Evolutionary conservation across 2,113 vertebrate species (phyloP), one percentile per base, ranked within the genome.

Genomic region (Fulmarus glacialis): DNA sequence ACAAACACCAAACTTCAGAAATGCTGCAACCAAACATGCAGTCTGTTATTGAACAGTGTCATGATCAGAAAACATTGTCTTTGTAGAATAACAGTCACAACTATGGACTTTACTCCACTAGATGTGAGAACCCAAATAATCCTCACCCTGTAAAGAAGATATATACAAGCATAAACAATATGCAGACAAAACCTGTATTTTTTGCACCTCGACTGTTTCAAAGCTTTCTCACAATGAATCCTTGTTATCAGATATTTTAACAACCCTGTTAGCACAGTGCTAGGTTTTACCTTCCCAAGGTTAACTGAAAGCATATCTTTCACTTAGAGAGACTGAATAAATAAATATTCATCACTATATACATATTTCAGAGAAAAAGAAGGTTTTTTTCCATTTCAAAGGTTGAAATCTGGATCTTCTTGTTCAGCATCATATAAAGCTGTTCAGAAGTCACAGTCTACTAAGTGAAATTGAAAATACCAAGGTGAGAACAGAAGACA

Each of bases 171-270:
- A 59, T 18, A n/a, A 5, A 79, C 5, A 64, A 40, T 12, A 34
- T 6, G 9, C 9, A 66, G 18, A 63, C 8, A 66, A 14, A 17
- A 0, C 1, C 1, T 4, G 2, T 17, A 5, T 16, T 68, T 70
- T 91, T 75, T 79, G 14, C 32, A 55, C 55, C n/a, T 55, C 77
- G 45, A 6, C 4, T 77, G 18, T 47, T 95, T 47, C 43, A 71
- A 82, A 75, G 15, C 23, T 59, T 88, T 85, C 52, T 78, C 26
- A 38, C 10, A 63, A 50, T 18, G 38, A 89, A 20, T 82, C 19
- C 19, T 48, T 26, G 14, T 40, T 73, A 70, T 3, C 7, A 50
- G 52, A 38, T 14, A 3, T 47, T 72, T 72, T 73, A 68, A 45
- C 12, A 47, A 50, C 15, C 66, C 34, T 72, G 3, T 36, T n/a